Percentiles rank a stretch among this genome's conserved stretches.
Evolutionary conservation across 2,888 invertebrate genomes (phyloP).

Genomic region (Hirtodrosophila trivittata): DNA sequence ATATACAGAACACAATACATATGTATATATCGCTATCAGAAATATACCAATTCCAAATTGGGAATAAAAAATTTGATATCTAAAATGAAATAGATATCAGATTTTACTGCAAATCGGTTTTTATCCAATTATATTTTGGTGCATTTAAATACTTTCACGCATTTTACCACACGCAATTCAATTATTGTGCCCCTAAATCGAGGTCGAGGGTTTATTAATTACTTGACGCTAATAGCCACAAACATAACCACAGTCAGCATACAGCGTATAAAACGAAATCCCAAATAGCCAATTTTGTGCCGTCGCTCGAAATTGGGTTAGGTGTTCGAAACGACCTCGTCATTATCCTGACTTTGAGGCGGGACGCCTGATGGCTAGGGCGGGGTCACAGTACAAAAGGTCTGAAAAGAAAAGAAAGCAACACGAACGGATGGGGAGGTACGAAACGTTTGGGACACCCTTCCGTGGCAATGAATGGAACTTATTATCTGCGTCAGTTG

Average conservation of each 20-base stretch:
- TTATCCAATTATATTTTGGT: neutral
- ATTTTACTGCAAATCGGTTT: conserved; percentile 14
- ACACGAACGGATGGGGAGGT: conserved; percentile 25
- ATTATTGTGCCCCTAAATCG: conserved; percentile 13
- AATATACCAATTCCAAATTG: too few species aligned
- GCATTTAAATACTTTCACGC: conserved; percentile 26
- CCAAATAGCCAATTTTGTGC: conserved; percentile 42
- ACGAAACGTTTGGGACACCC: conserved; percentile 5
- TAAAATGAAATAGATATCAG: neutral
- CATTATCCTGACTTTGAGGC: conserved; percentile 35
- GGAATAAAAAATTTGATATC: neutral
- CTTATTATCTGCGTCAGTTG: conserved; percentile 76
- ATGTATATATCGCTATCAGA: too few species aligned
- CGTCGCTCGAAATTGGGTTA: conserved; percentile 19
- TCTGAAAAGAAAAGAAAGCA: conserved; percentile 19
- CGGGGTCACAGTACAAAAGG: conserved; percentile 16
- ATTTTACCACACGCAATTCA: conserved; percentile 35
- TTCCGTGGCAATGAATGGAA: conserved; percentile 38
- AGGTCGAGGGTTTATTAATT: conserved; percentile 46
- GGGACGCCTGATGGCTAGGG: conserved; percentile 21
- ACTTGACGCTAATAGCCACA: conserved; percentile 55
- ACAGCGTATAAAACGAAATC: conserved; percentile 18
- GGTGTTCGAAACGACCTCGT: conserved; percentile 43
- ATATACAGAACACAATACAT: too few species aligned
- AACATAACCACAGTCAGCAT: conserved; percentile 44